These are phyloP conservation scores for Myotis findleyi DNA, from an alignment of 2,797 vertebrate species.

Conservation along the genomic window DNA sequence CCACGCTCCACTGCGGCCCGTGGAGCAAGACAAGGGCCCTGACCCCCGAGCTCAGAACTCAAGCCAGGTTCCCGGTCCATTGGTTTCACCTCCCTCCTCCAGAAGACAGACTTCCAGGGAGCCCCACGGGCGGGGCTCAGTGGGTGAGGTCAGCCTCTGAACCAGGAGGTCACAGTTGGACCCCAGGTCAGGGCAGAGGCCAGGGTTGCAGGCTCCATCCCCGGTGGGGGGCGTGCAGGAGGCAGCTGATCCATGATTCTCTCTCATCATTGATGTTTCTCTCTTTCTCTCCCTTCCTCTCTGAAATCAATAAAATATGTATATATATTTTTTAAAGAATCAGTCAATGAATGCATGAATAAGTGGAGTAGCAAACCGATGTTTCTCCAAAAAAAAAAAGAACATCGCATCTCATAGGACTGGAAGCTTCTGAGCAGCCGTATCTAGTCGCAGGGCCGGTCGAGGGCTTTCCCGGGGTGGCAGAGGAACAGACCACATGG, in stretches of 20 bases:
- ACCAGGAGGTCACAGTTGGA: too few relatives aligned
- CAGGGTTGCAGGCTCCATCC: accelerated
- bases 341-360: background rate
- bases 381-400: too few relatives aligned
- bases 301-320: too few relatives aligned
- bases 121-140: too few relatives aligned
- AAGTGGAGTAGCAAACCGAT: too few relatives aligned
- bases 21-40: background rate
- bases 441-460: background rate
- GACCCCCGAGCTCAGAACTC: background rate
- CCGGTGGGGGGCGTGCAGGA: too few relatives aligned
- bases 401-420: background rate
- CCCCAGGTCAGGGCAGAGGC: too few relatives aligned
- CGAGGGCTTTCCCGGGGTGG: background rate
- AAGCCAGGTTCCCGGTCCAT: background rate
- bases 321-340: too few relatives aligned
- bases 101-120: background rate
- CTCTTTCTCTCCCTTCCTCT: too few relatives aligned
- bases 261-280: too few relatives aligned
- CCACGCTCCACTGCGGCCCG: background rate
- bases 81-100: background rate
- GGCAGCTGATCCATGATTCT: too few relatives aligned
- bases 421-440: background rate
- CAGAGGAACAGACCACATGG: accelerated
- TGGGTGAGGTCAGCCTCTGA: too few relatives aligned